Evolutionary conservation across 2,797 vertebrate genomes (phyloP), one percentile per base, ranked within the genome.

Genomic region (Scarus forsteni): DNA sequence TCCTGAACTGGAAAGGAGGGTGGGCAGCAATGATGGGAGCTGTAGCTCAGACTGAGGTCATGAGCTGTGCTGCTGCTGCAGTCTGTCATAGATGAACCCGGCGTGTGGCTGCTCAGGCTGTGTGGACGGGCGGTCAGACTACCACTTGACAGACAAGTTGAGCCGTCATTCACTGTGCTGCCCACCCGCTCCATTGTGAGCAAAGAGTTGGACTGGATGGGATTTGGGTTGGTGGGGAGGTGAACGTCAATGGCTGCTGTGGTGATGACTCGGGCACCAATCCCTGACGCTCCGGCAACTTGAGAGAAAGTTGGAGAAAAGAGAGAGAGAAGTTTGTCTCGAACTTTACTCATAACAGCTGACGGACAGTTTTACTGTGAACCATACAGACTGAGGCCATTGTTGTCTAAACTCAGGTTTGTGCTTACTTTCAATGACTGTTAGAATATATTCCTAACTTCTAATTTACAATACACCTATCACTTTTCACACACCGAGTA

Each of bases 171-270:
- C 55, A 93, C 73, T 0, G 93, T 92, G 0, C 93, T 94, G 46
- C 94, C 93, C 0, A 90, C 86, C 61, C 91, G 93, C 75, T 96
- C 92, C 45, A 92, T 72, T 0, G 79, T 70, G 0, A 91, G 84
- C 85, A 88, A 69, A 0, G 84, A 56, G 78, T 88, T 91, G 4
- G 87, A 83, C 78, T 88, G 90, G 62, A 70, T 52, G 52, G 86
- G 92, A 79, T 88, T 91, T 38, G 89, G 85, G 70, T 85, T 90
- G 82, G 94, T 96, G 77, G 92, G 96, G 57, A 94, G 93, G 92
- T 99, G 98, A 78, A 99, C 84, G 0, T 99, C 98, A 1, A 99
- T 98, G 89, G 97, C 95, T 0, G 98, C 91, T 0, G 96, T 99
- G 71, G 97, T 99, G 89, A 99, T 95, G 65, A 96, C 49, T 0